Conservation (phyloP, 2,113 vertebrate genomes). For the Ramphastos sulfuratus region DNA sequence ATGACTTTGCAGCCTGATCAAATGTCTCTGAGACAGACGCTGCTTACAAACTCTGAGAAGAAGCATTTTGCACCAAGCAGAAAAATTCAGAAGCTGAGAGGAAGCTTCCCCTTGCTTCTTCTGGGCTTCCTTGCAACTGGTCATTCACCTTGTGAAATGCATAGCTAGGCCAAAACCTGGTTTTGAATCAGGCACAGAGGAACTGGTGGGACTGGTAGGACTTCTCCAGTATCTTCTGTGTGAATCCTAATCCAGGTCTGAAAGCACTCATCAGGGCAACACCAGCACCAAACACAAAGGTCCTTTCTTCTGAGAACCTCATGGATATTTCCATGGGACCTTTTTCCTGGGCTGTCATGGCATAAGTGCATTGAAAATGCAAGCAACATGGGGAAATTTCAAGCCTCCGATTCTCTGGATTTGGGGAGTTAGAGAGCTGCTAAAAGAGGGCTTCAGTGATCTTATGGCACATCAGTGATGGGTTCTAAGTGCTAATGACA, state of each 20-base stretch:
- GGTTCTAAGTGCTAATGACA: background rate
- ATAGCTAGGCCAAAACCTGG: background rate
- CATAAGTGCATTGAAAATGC: background rate
- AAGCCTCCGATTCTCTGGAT: background rate
- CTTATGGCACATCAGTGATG: rapidly evolving
- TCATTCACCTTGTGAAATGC: background rate
- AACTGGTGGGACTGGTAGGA: background rate
- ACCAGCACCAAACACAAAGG: background rate
- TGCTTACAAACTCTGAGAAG: background rate
- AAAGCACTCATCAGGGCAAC: background rate
- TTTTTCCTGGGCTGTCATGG: background rate
- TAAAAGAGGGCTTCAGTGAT: background rate
- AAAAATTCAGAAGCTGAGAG: background rate
- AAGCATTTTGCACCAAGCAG: background rate
- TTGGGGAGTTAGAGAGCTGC: background rate
- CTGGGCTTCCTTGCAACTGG: background rate
- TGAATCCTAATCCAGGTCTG: background rate
- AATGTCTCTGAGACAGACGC: background rate
- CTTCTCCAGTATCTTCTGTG: background rate
- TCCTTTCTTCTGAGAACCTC: background rate
- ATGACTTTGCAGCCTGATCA: background rate
- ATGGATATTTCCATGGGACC: background rate
- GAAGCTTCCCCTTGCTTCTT: background rate
- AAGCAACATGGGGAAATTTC: background rate
- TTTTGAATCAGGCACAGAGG: background rate